These are phyloP conservation scores for Brachionus paranguensis DNA, from an alignment of 1,140 invertebrate species.

Conservation along the genomic window DNA sequence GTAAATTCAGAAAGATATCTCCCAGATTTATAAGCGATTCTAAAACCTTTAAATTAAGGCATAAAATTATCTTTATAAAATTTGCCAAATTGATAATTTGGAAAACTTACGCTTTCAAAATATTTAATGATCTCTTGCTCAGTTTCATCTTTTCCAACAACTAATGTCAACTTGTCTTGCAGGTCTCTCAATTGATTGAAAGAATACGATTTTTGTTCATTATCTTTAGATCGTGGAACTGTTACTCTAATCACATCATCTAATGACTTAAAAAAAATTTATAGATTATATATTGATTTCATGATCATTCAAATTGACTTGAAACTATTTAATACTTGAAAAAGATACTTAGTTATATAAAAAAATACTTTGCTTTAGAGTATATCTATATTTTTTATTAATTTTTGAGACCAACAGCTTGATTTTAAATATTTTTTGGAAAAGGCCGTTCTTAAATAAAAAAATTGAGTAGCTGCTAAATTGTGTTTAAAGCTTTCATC, in stretches of 20 bases:
- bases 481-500: too few relatives aligned
- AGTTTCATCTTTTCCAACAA: constrained; percentile 48
- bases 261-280: constrained; percentile 2
- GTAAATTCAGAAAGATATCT: constrained; percentile 46
- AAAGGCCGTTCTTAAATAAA: too few relatives aligned
- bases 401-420: too few relatives aligned
- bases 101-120: constrained; percentile 45
- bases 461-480: too few relatives aligned
- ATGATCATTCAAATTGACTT: too few relatives aligned
- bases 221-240: constrained; percentile 32
- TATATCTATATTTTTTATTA: too few relatives aligned
- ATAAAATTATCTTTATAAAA: too few relatives aligned
- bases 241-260: constrained; percentile 41
- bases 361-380: too few relatives aligned
- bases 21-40: constrained; percentile 46
- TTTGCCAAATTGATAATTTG: background rate
- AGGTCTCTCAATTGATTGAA: constrained; percentile 47
- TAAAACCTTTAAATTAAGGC: constrained; percentile 44
- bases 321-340: too few relatives aligned
- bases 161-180: constrained; percentile 50
- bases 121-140: constrained; percentile 46
- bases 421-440: too few relatives aligned
- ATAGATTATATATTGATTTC: too few relatives aligned
- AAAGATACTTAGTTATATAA: too few relatives aligned
- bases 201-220: constrained; percentile 18